Conservation (phyloP, 2,113 vertebrate species). For the Ciconia maguari region DNA sequence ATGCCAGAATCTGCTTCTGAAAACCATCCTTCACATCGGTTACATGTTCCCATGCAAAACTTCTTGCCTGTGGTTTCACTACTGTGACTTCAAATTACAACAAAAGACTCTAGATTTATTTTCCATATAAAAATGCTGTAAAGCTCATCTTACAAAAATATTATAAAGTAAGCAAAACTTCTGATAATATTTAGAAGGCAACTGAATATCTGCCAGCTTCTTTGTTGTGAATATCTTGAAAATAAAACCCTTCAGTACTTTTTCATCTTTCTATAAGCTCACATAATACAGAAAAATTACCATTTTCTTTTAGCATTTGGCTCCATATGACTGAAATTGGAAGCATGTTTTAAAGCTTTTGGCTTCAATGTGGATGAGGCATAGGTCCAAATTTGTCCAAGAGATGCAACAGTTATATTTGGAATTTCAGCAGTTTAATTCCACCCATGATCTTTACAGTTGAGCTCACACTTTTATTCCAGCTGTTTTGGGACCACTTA, state of each 20-base stretch:
- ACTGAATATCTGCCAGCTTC: neutral
- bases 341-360: conserved; percentile 1
- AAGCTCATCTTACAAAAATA: neutral
- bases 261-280: neutral
- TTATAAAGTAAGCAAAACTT: neutral
- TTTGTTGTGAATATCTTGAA: conserved; percentile 1
- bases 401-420: neutral
- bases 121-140: neutral
- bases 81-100: neutral
- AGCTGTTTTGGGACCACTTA: neutral
- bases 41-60: neutral
- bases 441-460: neutral
- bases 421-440: neutral
- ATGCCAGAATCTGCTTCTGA: neutral
- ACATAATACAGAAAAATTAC: neutral
- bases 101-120: neutral
- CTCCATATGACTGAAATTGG: neutral
- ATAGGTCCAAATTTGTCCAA: neutral
- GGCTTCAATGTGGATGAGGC: neutral
- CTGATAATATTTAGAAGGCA: neutral
- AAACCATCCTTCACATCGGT: neutral
- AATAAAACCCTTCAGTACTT: neutral
- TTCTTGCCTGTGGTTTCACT: neutral
- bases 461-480: neutral
- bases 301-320: neutral